phyloP scores from a whole-genome alignment of 2,113 vertebrate genomes.

The Clarias magur region DNA sequence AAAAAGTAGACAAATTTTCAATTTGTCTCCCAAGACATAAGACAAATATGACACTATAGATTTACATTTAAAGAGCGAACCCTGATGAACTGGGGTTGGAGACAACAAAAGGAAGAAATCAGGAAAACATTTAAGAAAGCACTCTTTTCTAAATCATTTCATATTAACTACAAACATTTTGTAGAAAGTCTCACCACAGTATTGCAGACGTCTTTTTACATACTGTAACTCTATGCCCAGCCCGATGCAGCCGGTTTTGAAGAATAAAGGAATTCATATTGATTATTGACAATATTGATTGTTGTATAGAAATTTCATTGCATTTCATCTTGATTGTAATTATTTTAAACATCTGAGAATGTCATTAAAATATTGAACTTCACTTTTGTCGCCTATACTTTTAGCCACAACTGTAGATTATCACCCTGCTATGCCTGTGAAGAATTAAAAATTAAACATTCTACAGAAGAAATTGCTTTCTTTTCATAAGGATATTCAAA shows the following conservation, averaged over 20 bases:
- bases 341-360: too few relatives aligned
- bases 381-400: too few relatives aligned
- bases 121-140: not conserved
- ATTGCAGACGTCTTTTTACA: too few relatives aligned
- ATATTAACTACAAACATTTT: not conserved
- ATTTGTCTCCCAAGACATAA: not conserved
- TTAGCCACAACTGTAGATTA: not conserved
- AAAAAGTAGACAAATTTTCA: not conserved
- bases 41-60: not conserved
- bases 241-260: too few relatives aligned
- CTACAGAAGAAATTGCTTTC: not conserved
- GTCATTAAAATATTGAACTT: too few relatives aligned
- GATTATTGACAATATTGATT: too few relatives aligned
- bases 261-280: too few relatives aligned
- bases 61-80: not conserved
- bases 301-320: too few relatives aligned
- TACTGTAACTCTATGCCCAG: too few relatives aligned
- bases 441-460: not conserved
- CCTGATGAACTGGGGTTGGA: not conserved
- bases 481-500: not conserved
- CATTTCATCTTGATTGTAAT: too few relatives aligned
- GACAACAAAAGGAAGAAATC: not conserved
- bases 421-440: not conserved
- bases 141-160: not conserved
- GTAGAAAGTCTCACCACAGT: not conserved